phyloP scores from a whole-genome alignment of 2,797 vertebrate genomes.

The Monodelphis domestica region DNA sequence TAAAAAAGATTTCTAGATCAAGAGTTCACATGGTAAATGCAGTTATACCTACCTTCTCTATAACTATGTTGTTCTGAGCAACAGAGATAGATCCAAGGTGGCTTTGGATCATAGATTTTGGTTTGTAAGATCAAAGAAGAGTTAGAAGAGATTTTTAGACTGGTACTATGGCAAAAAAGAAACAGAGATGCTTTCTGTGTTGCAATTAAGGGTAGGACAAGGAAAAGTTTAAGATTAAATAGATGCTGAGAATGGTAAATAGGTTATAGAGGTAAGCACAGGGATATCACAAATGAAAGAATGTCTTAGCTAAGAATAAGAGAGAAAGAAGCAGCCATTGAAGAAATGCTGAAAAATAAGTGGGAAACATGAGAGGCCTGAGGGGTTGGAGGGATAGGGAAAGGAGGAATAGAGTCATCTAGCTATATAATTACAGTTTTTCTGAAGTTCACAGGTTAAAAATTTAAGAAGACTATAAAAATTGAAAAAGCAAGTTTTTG shows the following conservation, averaged over 20 bases:
- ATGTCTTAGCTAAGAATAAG: background rate
- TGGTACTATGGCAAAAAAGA: background rate
- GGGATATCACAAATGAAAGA: background rate
- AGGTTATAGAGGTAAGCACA: background rate
- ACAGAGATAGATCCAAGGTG: background rate
- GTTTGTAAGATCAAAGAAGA: background rate
- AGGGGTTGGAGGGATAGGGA: background rate
- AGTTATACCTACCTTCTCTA: background rate
- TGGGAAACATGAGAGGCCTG: slow-evolving; percentile 14
- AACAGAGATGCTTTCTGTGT: background rate
- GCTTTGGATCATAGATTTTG: background rate
- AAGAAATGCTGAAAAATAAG: slow-evolving; percentile 13
- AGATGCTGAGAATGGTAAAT: background rate
- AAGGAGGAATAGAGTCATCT: slow-evolving; percentile 5
- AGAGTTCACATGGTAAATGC: background rate
- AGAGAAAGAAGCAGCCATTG: slow-evolving; percentile 7
- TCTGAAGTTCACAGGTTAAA: slow-evolving; percentile 59
- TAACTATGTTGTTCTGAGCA: background rate
- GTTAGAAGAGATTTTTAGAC: background rate
- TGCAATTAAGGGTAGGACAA: background rate
- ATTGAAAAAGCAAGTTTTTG: slow-evolving; percentile 27
- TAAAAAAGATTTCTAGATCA: background rate
- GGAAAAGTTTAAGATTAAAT: background rate
- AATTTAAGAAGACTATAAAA: slow-evolving; percentile 57
- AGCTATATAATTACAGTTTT: slow-evolving; percentile 20